Conservation (phyloP, 2,888 invertebrate genomes). For the Nomada hirtipes region DNA sequence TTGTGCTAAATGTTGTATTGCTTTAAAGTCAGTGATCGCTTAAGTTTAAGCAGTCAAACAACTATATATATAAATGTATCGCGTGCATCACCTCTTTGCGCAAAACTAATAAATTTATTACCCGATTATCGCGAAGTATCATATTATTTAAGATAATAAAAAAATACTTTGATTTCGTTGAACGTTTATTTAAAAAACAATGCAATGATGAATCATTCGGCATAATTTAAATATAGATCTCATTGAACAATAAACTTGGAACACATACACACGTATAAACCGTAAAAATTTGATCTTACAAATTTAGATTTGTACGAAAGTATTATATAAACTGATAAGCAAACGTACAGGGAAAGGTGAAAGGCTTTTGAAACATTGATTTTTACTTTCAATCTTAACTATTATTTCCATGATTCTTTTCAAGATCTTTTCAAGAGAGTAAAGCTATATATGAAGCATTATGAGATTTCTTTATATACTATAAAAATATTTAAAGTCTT, state of each 20-base stretch:
- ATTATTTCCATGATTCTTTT: not conserved
- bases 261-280: not conserved
- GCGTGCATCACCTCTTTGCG: not conserved
- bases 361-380: slow-evolving; percentile 14
- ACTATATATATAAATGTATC: not conserved
- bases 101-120: not conserved
- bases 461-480: slow-evolving; percentile 14
- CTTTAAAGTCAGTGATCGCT: not conserved
- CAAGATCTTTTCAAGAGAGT: slow-evolving; percentile 11
- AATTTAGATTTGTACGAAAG: no score
- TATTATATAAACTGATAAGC: slow-evolving; percentile 12
- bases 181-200: slow-evolving; percentile 41
- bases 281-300: slow-evolving; percentile 3
- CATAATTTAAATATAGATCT: not conserved
- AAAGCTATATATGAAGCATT: not conserved
- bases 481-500: slow-evolving; percentile 44
- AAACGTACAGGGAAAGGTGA: slow-evolving; percentile 31
- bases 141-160: not conserved
- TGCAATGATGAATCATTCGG: slow-evolving; percentile 16
- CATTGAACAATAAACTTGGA: not conserved
- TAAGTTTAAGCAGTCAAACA: not conserved
- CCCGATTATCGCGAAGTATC: not conserved
- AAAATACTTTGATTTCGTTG: not conserved
- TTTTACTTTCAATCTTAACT: not conserved
- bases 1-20: not conserved